These are phyloP conservation scores for Julus scandinavius DNA, from an alignment of 2,888 invertebrate species.

Conservation along the genomic window DNA sequence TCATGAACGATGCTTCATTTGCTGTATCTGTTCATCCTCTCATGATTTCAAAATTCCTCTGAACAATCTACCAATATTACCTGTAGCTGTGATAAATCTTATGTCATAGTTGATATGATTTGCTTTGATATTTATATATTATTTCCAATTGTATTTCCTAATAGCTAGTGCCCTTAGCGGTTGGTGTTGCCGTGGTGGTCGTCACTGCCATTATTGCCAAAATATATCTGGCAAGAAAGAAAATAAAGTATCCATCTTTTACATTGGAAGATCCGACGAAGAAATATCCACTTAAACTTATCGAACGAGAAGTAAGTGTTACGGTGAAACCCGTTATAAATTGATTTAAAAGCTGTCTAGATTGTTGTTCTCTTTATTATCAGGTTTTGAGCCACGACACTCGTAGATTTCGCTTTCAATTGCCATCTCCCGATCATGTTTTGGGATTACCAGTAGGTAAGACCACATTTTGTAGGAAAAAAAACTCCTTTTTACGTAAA, in stretches of 20 bases:
- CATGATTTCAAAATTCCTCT: too few relatives aligned
- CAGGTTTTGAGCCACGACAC: slow-evolving; percentile 85
- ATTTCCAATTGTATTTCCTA: not conserved
- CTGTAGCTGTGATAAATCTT: too few relatives aligned
- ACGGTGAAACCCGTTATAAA: not conserved
- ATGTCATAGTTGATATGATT: too few relatives aligned
- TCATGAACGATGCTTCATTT: too few relatives aligned
- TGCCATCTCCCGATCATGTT: slow-evolving; percentile 88
- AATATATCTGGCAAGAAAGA: slow-evolving; percentile 71
- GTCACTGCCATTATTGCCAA: slow-evolving; percentile 72
- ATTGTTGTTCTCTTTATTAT: not conserved
- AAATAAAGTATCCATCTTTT: slow-evolving; percentile 69
- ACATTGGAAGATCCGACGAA: not conserved
- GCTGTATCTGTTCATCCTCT: too few relatives aligned
- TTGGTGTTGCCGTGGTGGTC: slow-evolving; percentile 73
- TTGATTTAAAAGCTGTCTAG: too few relatives aligned
- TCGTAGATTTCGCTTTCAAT: slow-evolving; percentile 86
- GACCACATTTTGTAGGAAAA: not conserved
- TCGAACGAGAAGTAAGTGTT: slow-evolving; percentile 68
- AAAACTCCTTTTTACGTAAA: not conserved
- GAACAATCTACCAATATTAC: too few relatives aligned
- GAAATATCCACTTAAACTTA: not conserved
- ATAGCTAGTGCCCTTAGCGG: slow-evolving; percentile 61
- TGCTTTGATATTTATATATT: not conserved
- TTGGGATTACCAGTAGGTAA: slow-evolving; percentile 76